Percentiles rank a stretch among this genome's conserved stretches.
Evolutionary conservation across 2,797 vertebrate species (phyloP).

Genomic region (Halcyon chelicuti): DNA sequence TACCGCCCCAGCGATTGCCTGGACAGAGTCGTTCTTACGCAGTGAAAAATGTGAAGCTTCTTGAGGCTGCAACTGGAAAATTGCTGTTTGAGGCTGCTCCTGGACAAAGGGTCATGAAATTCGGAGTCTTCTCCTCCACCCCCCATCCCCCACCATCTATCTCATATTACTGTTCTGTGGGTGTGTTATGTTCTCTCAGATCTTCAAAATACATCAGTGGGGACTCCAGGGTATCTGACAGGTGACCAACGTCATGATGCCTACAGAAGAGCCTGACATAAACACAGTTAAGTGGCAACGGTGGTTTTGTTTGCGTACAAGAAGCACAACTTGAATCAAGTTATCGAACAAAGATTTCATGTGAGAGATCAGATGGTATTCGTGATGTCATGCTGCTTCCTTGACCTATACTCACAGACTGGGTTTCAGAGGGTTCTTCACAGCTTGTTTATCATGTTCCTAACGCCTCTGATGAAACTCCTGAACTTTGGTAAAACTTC

Average conservation of each 20-base stretch:
- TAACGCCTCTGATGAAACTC: neutral
- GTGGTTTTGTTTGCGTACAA: neutral
- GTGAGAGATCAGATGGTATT: neutral
- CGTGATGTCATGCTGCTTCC: neutral
- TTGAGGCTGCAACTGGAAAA: neutral
- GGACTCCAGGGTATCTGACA: neutral
- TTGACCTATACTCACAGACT: neutral
- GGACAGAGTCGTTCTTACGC: accelerated
- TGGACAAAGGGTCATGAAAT: neutral
- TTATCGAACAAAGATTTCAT: neutral
- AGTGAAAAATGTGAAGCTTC: neutral
- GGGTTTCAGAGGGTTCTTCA: neutral
- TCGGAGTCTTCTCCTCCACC: neutral
- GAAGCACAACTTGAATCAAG: neutral
- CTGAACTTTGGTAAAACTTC: neutral
- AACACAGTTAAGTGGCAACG: neutral
- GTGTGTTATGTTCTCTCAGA: neutral
- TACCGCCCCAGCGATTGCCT: accelerated
- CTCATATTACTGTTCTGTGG: neutral
- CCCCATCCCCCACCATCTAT: neutral
- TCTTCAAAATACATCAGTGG: neutral
- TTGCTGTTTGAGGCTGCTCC: neutral
- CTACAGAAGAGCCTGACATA: neutral
- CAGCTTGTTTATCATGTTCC: neutral
- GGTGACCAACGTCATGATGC: neutral